Percentiles rank a stretch among this genome's conserved stretches.
These are phyloP conservation scores for Apolygus lucorum DNA, from an alignment of 1,140 invertebrate species.

Conservation along the genomic window DNA sequence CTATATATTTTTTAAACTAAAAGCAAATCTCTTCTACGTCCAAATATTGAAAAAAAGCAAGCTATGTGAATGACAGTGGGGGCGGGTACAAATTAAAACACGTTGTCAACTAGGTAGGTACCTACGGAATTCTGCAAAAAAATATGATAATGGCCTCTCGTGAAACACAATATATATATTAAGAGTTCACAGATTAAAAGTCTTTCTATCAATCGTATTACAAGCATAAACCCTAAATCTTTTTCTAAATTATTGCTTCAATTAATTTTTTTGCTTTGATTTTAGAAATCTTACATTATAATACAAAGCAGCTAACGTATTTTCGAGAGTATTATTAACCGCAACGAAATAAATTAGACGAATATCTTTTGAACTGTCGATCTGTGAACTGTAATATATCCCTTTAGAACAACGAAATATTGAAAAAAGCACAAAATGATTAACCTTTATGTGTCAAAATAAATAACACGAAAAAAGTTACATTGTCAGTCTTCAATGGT, in stretches of 20 bases:
- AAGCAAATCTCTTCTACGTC: neutral
- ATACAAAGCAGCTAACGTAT: no score
- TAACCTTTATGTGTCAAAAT: neutral
- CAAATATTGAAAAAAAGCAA: neutral
- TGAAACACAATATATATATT: neutral
- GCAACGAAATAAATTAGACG: no score
- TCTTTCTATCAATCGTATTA: neutral
- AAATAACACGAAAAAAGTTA: neutral
- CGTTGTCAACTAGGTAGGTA: no score
- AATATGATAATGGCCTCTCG: constrained; percentile 14
- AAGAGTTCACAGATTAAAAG: neutral
- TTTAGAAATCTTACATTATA: neutral
- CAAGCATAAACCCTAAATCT: constrained; percentile 1
- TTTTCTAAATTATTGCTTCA: constrained; percentile 15
- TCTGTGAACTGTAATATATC: constrained; percentile 7
- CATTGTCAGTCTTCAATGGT: constrained; percentile 22
- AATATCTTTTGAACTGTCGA: constrained; percentile 7
- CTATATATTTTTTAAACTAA: neutral
- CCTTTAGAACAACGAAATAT: neutral
- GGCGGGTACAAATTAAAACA: neutral
- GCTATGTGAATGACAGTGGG: neutral
- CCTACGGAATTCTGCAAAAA: neutral
- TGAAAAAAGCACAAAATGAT: neutral
- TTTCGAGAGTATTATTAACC: no score
- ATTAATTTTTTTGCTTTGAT: neutral